Conservation (phyloP, 1,140 invertebrate species). For the Drosophila littoralis region DNA sequence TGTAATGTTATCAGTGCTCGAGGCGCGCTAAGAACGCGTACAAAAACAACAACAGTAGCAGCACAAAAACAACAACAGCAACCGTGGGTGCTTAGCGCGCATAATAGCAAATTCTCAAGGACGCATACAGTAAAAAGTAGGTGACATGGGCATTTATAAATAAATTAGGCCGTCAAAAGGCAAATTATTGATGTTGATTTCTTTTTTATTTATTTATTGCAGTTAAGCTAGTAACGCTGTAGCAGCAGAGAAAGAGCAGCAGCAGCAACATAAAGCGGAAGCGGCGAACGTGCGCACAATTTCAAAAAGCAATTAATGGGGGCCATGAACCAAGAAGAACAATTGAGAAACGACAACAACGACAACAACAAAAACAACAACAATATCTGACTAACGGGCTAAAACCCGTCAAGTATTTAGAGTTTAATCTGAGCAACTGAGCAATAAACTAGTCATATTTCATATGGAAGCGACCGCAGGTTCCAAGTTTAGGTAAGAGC, state of each 20-base stretch:
- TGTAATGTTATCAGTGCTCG: slow-evolving; percentile 69
- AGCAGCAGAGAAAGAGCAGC: slow-evolving; percentile 11
- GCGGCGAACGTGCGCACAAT: slow-evolving; percentile 63
- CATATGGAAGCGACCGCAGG: slow-evolving; percentile 73
- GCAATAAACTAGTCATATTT: slow-evolving; percentile 75
- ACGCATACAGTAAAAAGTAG: slow-evolving; percentile 51
- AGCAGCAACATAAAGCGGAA: slow-evolving; percentile 32
- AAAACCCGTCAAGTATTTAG: slow-evolving; percentile 21
- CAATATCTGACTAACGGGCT: slow-evolving; percentile 21
- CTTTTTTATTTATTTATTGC: slow-evolving; percentile 25
- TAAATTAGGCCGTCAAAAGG: slow-evolving; percentile 41
- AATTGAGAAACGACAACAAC: slow-evolving; percentile 15
- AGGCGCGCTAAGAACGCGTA: slow-evolving; percentile 65
- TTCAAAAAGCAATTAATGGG: slow-evolving; percentile 52
- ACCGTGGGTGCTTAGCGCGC: slow-evolving; percentile 45
- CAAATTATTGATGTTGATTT: slow-evolving; percentile 44
- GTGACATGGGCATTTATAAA: slow-evolving; percentile 45
- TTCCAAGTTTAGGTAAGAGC: slow-evolving; percentile 74
- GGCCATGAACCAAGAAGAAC: slow-evolving; percentile 57
- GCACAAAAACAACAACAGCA: slow-evolving; percentile 15
- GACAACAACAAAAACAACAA: slow-evolving; percentile 9
- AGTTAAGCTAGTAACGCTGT: slow-evolving; percentile 32
- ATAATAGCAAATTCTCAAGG: slow-evolving; percentile 60
- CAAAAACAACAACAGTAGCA: slow-evolving; percentile 34
- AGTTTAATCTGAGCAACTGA: slow-evolving; percentile 40